phyloP scores from a whole-genome alignment of 2,797 vertebrate genomes.

The Limnodromus scolopaceus region DNA sequence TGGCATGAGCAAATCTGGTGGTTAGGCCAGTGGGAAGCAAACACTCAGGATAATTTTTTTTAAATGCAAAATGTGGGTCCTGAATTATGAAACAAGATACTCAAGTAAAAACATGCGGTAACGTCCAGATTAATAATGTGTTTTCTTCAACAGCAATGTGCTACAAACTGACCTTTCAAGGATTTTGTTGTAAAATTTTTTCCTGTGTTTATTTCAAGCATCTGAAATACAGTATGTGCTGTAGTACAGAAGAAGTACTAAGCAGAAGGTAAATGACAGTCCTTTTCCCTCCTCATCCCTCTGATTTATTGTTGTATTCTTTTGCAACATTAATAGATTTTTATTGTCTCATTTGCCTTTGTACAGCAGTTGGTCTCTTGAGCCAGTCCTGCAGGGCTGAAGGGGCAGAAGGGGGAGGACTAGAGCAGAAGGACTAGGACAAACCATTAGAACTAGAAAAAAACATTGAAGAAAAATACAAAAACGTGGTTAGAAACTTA shows the following conservation, averaged over 20 bases:
- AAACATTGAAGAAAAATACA: background rate
- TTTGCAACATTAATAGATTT: background rate
- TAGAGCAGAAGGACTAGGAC: too few species aligned
- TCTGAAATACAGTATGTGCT: background rate
- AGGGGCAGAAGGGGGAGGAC: background rate
- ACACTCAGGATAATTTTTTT: background rate
- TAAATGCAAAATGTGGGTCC: background rate
- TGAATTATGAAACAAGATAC: slow-evolving; percentile 2
- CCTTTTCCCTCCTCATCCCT: background rate
- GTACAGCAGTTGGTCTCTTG: background rate
- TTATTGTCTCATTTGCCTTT: background rate
- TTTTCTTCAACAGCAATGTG: slow-evolving; percentile 7
- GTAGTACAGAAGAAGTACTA: background rate
- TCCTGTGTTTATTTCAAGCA: background rate
- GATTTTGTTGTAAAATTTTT: background rate
- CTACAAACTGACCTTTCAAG: slow-evolving; percentile 9
- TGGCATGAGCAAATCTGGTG: background rate
- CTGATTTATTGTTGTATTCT: background rate
- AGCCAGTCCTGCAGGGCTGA: background rate
- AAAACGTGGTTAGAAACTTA: background rate
- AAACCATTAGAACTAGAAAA: background rate
- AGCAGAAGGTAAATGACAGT: background rate
- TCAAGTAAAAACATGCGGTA: background rate
- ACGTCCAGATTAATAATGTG: slow-evolving; percentile 10
- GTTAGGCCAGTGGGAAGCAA: background rate